Evolutionary conservation across 2,797 vertebrate species (phyloP).

Genomic region (Pachyuromys duprasi): DNA sequence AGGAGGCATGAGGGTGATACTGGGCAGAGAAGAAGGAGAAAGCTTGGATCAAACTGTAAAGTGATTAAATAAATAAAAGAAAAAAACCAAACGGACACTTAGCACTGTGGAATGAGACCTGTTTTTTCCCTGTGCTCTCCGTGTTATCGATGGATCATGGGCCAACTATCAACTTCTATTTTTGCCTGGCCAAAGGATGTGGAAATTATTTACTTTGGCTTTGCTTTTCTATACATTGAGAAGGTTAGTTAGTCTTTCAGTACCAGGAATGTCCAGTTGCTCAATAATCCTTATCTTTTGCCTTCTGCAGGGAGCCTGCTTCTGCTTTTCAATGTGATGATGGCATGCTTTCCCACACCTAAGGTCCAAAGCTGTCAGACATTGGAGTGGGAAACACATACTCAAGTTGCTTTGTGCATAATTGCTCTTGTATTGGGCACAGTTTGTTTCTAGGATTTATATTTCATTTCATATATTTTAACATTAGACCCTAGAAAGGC

Average conservation of each 20-base stretch:
- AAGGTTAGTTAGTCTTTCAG: neutral
- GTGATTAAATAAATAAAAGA: no score
- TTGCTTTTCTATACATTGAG: conserved; percentile 13
- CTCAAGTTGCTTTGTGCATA: neutral
- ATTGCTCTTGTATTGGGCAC: neutral
- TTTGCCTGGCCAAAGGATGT: neutral
- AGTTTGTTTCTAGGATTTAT: neutral
- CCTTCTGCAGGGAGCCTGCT: neutral
- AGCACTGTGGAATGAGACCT: neutral
- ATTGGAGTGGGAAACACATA: neutral
- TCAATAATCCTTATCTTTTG: neutral
- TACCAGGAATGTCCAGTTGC: neutral
- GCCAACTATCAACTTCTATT: neutral
- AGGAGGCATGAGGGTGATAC: no score
- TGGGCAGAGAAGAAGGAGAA: no score
- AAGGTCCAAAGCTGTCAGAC: neutral
- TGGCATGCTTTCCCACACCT: neutral
- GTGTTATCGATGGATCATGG: neutral
- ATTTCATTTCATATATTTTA: neutral
- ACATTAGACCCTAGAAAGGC: neutral
- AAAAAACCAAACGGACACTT: neutral
- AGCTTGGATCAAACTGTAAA: no score
- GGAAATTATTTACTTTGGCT: neutral
- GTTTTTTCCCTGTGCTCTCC: neutral
- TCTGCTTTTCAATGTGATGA: neutral